Percentiles rank a stretch among this genome's conserved stretches.
These are phyloP conservation scores for Lycodopsis pacificus DNA, from an alignment of 2,797 vertebrate genomes.

Conservation along the genomic window DNA sequence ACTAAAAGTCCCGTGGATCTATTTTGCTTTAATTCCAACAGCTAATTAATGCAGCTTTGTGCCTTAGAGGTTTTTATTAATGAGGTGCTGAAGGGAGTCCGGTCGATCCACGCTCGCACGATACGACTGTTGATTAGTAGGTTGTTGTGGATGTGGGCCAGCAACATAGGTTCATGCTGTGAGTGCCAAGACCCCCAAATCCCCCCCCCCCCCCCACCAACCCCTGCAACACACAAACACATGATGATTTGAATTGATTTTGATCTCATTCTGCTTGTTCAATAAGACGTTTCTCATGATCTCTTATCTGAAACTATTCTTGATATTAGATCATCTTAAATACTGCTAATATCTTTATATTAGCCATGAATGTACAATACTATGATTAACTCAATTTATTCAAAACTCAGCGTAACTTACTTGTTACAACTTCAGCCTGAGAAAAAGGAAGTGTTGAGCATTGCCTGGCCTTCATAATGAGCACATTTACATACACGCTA, in stretches of 20 bases:
- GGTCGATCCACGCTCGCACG: conserved; percentile 18
- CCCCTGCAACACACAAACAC: background rate
- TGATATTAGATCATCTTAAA: background rate
- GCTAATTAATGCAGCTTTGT: conserved; percentile 45
- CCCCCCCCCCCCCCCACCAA: too few species aligned
- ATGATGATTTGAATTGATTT: background rate
- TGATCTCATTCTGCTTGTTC: background rate
- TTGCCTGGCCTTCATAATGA: background rate
- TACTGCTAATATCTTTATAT: background rate
- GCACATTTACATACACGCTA: background rate
- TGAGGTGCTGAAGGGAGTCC: conserved; percentile 35
- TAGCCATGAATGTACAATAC: background rate
- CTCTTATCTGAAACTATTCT: background rate
- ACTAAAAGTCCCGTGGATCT: conserved; percentile 9
- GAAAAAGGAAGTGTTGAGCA: background rate
- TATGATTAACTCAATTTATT: background rate
- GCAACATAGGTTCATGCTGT: conserved; percentile 2
- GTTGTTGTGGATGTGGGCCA: conserved; percentile 28
- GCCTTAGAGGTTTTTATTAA: conserved; percentile 54
- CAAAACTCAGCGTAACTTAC: background rate
- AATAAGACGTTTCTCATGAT: background rate
- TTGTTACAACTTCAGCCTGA: background rate
- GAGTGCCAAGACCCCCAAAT: conserved; percentile 12
- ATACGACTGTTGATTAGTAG: conserved; percentile 50
- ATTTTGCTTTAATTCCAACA: conserved; percentile 42